Base-by-base conservation (phyloP, 37 sponge, comb jelly and placozoan species). In the Beroe ovata region DNA sequence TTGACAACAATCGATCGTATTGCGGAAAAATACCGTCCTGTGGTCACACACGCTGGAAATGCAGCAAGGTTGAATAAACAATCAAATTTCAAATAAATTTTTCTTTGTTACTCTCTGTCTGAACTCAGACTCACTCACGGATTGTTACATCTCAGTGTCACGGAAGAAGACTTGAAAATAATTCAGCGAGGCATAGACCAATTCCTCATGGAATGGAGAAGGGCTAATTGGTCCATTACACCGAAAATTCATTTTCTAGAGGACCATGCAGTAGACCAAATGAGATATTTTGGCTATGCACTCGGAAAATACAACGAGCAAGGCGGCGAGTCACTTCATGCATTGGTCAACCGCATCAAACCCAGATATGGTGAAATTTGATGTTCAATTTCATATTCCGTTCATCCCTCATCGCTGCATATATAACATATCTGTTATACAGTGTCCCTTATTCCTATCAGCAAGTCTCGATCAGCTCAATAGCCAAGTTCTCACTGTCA, bases 201-300 rank as follows among this genome's bases (percentile, higher is more conserved):
- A 61, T 61, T 61, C n/a, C n/a, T 61, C 23, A 16, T 4, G 28
- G 63, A 4, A 16, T 61, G 63, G 63, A 61, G 63, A 16, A 4
- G 4, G 63, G 63, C 63, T 61, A 25, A 25, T 16, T 16, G 3
- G 3, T 61, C 63, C n/a, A 16, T 61, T 3, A 61, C 63, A 4
- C 63, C 63, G 21, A 61, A 61, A 61, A 61, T 61, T 20, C 63
- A 61, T 25, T 61, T 61, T 61, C 28, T 61, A 6, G 63, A 61
- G 21, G 63, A 61, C n/a, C 63, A 61, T 25, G 63, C 63, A 20
- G 63, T 61, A 26, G 63, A 61, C 20, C 63, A 61, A 61, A 61
- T 61, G 63, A 61, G 63, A 25, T 61, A 26, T 20, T 16, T 61
- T 3, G 63, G 63, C 3, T 61, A 22, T 25, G 63, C 63, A 4